Evolutionary conservation across 2,113 vertebrate genomes (phyloP), one percentile per base, ranked within the genome.

Genomic region (Cyprinodon brontotheroides): DNA sequence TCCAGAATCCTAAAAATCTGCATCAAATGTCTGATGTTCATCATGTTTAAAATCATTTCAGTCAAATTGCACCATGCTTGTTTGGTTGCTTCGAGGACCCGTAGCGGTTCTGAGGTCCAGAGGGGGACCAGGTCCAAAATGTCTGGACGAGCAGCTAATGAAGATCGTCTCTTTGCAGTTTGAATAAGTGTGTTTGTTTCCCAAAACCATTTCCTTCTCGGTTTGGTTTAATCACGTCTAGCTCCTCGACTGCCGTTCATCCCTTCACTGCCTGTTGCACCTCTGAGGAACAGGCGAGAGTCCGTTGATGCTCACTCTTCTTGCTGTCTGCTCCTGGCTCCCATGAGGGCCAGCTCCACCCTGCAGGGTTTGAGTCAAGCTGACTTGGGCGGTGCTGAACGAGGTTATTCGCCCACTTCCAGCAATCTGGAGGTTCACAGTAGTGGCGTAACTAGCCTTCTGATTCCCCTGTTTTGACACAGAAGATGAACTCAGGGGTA

Each of bases 361-460:
- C 61, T 78, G 95, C 75, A 96, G 84, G 3, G 95, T 96, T 61
- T 96, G 96, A 53, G 94, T 96, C 50, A 97, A 78, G 78, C 96
- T 95, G 37, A 97, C 96, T 74, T 97, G 96, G 53, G 96, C 95
- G 0, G 95, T 96, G 81, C 95, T 96, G 20, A 96, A 96, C 2
- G 94, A 94, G 0, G 96, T 92, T 36, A 95, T 94, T 20, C 95
- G 84, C 0, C 96, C 95, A 4, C 95, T 95, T 0, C 96, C 95
- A 0, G 95, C 95, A 0, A 98, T 96, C 40, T 97, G 96, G 38
- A 98, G 94, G 83, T 95, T 98, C 36, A 98, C 96, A 0, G 96
- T 96, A 75, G 96, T 98, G 72, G 96, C 96, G 3, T 98, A 97
- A 72, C 96, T 97, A 72, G 95, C 89, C 81, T 89, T 93, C 79